Evolutionary conservation across 2,888 invertebrate genomes (phyloP), one percentile per base, ranked within the genome.

Genomic region (Calameuta pallipes): DNA sequence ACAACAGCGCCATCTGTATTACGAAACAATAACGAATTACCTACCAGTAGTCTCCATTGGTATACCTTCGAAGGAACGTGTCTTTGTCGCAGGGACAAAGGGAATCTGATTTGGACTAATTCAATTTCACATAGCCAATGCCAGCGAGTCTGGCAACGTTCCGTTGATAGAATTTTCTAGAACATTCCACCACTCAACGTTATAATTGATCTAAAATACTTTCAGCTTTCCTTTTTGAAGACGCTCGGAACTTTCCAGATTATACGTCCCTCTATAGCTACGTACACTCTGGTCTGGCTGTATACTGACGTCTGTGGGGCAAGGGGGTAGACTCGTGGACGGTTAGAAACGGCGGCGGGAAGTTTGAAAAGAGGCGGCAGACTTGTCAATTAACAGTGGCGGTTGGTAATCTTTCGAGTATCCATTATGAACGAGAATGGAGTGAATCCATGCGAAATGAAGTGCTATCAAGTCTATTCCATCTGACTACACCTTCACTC

Each of bases 321-420:
- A 56, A 23, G 56, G 2, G 56, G 56, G 9, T 15, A 23, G 56
- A 56, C 56, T 56, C 56, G 56, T 2, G 56, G 23, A 56, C 56
- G 56, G 56, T 23, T 56, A 56, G 56, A 56, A 56, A 56, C 9
- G 56, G 56, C 56, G 56, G 56, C 56, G 56, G 23, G 9, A 9
- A 23, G 56, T 56, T 75, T 82, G 82, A 85, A 83, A 86, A 85
- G 83, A 80, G 80, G 74, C 79, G 78, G 80, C 71, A 76, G 82
- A 78, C 85, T 88, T 87, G 88, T 88, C 89, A 89, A 89, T 89
- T 89, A 89, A 89, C 87, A 84, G 83, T 80, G 82, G 84, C 83
- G 84, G 82, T 80, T 85, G 83, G 83, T 89, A 89, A 90, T 90
- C 89, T 89, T 89, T 89, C 88, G 87, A 88, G 89, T 88, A 88